Base-by-base conservation (phyloP, 2,888 invertebrate genomes). In the Vannuccia rotundouncinata region DNA sequence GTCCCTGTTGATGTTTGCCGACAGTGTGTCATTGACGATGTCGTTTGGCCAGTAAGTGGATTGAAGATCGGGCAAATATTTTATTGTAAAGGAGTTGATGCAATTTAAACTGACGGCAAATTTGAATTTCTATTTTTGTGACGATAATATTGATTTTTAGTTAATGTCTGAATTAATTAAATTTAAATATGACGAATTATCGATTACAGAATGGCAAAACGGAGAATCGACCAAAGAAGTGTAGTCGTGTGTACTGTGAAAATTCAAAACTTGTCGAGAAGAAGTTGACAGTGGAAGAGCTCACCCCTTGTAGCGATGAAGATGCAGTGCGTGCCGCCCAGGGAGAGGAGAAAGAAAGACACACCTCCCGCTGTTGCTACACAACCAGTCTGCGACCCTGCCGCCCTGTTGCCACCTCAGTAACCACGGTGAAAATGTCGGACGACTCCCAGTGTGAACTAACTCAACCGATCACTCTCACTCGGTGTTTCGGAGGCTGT, bases 41-140 rank as follows among this genome's bases (percentile, higher is more conserved):
- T n/a, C n/a, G 22, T 1, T 59, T 80, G 80, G 80, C 79, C 28
- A 30, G 77, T 75, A 31, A 59, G 77, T 59, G 25, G 31, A 25
- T 31, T 77, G 0, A 59, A 29, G 17, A 59, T 77, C 45, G 45
- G 45, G 45, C 45, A 45, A 45, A 45, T 45, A 45, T 45, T 45
- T 45, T 45, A 10, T 45, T 45, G 10, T 17, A 45, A 45, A 45
- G 45, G 1, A 30, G 27, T 5, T 22, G 75, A 1, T 25, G 2
- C 75, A 75, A 75, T 30, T 75, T 28, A 22, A 66, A 29, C 66
- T 27, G 27, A 29, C 66, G 66, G 66, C 66, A 27, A 29, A 45
- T 45, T 45, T 45, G 17, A 45, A 45, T 45, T 45, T 5, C 45
- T 45, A 45, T 13, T 45, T 66, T 25, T 27, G 25, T 66, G 0